These are phyloP conservation scores for Dryococelus australis DNA, from an alignment of 2,888 invertebrate genomes.

Conservation along the genomic window DNA sequence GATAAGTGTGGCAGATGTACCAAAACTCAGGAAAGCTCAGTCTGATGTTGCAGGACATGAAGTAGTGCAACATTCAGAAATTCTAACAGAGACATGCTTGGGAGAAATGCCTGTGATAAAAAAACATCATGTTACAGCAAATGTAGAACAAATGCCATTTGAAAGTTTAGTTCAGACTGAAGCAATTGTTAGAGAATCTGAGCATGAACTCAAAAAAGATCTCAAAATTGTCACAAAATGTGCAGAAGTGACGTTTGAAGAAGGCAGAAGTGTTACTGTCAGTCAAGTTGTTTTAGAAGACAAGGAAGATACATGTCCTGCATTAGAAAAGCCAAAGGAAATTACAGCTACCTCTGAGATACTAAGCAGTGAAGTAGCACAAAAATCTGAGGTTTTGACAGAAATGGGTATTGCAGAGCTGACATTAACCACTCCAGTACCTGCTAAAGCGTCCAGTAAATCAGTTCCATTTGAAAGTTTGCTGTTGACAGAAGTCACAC, in stretches of 20 bases:
- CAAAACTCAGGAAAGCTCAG: slow-evolving; percentile 42
- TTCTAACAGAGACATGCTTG: slow-evolving; percentile 52
- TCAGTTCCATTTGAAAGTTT: slow-evolving; percentile 50
- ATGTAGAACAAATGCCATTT: slow-evolving; percentile 49
- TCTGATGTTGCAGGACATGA: slow-evolving; percentile 56
- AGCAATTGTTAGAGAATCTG: slow-evolving; percentile 51
- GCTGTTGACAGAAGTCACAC: slow-evolving; percentile 42
- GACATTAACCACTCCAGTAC: slow-evolving; percentile 31
- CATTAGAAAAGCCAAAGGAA: slow-evolving; percentile 50
- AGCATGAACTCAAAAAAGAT: slow-evolving; percentile 47
- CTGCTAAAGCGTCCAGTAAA: slow-evolving; percentile 46
- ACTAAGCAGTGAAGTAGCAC: slow-evolving; percentile 53
- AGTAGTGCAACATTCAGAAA: slow-evolving; percentile 57
- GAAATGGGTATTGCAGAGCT: slow-evolving; percentile 49
- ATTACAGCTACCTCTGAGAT: slow-evolving; percentile 52
- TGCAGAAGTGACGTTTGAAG: slow-evolving; percentile 51
- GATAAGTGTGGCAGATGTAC: slow-evolving; percentile 47
- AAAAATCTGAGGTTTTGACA: slow-evolving; percentile 52
- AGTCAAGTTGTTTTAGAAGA: slow-evolving; percentile 53
- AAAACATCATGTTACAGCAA: slow-evolving; percentile 52
- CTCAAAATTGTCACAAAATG: slow-evolving; percentile 46
- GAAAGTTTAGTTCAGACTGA: slow-evolving; percentile 52
- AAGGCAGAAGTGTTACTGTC: slow-evolving; percentile 50
- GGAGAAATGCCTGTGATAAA: slow-evolving; percentile 53
- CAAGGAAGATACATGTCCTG: slow-evolving; percentile 52